These are phyloP conservation scores for Archaeoteleia sp. DNA, from an alignment of 2,888 invertebrate genomes.

Conservation along the genomic window DNA sequence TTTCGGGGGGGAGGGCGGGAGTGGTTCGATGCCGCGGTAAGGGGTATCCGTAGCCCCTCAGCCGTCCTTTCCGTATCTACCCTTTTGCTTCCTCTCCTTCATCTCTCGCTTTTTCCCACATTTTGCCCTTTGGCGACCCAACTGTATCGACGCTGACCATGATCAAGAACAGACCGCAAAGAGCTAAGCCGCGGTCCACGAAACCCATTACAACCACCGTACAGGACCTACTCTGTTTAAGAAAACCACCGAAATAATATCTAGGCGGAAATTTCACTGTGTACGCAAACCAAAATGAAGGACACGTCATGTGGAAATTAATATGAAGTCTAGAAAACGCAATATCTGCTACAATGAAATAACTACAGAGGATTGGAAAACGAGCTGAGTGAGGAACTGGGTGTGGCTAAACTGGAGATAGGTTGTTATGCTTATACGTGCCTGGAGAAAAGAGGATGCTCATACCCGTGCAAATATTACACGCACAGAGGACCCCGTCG, in stretches of 20 bases:
- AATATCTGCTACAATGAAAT: neutral
- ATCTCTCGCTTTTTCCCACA: constrained; percentile 47
- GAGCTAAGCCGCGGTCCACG: constrained; percentile 53
- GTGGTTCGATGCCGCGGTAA: constrained; percentile 65
- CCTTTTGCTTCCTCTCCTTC: constrained; percentile 54
- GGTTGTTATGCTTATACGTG: constrained; percentile 69
- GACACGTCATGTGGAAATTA: constrained; percentile 23
- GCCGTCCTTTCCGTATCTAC: constrained; percentile 53
- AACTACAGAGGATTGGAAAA: neutral
- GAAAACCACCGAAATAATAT: constrained; percentile 31
- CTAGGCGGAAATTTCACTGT: constrained; percentile 33
- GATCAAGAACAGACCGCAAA: constrained; percentile 57
- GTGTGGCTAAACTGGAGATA: constrained; percentile 66
- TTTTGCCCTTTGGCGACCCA: constrained; percentile 44
- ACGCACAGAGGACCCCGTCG: constrained; percentile 21
- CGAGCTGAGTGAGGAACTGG: constrained; percentile 45
- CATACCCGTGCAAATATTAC: constrained; percentile 33
- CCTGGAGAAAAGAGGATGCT: constrained; percentile 58
- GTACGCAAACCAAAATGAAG: constrained; percentile 9
- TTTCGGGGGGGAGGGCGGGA: constrained; percentile 64
- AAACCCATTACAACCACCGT: constrained; percentile 49
- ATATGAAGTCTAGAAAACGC: constrained; percentile 8
- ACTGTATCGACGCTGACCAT: constrained; percentile 57
- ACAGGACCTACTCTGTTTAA: constrained; percentile 35
- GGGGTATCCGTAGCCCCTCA: constrained; percentile 52